These are phyloP conservation scores for Riparia riparia DNA, from an alignment of 2,113 vertebrate genomes.

Conservation along the genomic window DNA sequence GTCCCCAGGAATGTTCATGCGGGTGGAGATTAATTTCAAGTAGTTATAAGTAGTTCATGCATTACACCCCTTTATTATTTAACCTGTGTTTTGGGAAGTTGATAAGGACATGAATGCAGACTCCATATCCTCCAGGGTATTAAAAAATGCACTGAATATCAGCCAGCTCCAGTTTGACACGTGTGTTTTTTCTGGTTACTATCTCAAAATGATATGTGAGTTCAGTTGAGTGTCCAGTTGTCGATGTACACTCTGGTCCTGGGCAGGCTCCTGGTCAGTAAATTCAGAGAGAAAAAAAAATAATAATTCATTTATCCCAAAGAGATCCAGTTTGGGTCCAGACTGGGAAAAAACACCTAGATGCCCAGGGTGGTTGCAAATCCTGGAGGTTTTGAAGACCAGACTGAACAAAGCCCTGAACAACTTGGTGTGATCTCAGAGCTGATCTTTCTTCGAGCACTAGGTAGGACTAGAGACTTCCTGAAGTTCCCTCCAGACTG, in stretches of 20 bases:
- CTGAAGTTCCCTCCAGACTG: background rate
- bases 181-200: background rate
- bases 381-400: background rate
- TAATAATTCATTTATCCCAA: background rate
- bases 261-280: background rate
- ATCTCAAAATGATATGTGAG: background rate
- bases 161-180: background rate
- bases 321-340: background rate
- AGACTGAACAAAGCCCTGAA: background rate
- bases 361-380: background rate
- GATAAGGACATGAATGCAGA: background rate
- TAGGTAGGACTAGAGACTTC: background rate
- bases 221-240: background rate
- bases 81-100: background rate
- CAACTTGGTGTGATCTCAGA: background rate
- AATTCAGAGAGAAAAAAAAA: background rate
- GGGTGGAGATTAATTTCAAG: background rate
- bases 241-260: background rate
- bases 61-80: background rate
- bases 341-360: background rate
- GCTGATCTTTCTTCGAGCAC: background rate
- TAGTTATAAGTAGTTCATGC: background rate
- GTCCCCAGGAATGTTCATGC: background rate
- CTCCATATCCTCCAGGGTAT: background rate
- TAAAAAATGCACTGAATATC: background rate